phyloP scores from a whole-genome alignment of 1,140 invertebrate species.

The Wasmannia auropunctata region DNA sequence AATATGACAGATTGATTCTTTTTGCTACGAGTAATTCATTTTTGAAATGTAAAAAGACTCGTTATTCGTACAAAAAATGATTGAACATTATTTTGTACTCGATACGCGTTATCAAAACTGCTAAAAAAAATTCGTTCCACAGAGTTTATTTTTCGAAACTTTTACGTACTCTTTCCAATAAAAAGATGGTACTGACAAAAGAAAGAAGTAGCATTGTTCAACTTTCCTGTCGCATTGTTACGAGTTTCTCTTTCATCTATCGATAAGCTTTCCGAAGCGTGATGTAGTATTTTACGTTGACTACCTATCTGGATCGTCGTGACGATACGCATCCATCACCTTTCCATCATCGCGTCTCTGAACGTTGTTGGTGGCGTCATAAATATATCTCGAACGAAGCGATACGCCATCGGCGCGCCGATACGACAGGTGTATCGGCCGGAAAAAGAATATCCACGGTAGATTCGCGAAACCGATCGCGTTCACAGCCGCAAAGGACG shows the following conservation, averaged over 20 bases:
- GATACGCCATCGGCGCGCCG: background rate
- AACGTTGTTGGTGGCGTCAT: conserved; percentile 16
- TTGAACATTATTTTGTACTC: background rate
- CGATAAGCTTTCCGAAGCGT: conserved; percentile 8
- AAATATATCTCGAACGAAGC: conserved; percentile 35
- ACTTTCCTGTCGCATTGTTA: background rate
- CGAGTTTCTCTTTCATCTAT: background rate
- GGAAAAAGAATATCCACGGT: conserved; percentile 4
- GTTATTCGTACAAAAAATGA: background rate
- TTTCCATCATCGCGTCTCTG: conserved; percentile 31
- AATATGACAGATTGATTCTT: background rate
- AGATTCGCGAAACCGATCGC: background rate
- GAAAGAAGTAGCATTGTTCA: background rate
- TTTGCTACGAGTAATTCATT: background rate
- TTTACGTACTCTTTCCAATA: background rate
- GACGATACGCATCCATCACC: conserved; percentile 39
- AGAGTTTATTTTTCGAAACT: background rate
- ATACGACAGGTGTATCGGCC: background rate
- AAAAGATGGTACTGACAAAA: background rate
- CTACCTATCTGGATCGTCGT: background rate
- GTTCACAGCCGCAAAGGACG: background rate
- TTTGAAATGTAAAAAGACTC: background rate
- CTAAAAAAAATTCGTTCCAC: background rate
- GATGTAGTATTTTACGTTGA: conserved; percentile 5
- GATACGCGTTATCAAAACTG: background rate